Evolutionary conservation across 1,140 invertebrate species (phyloP).

Genomic region (Delia radicum): DNA sequence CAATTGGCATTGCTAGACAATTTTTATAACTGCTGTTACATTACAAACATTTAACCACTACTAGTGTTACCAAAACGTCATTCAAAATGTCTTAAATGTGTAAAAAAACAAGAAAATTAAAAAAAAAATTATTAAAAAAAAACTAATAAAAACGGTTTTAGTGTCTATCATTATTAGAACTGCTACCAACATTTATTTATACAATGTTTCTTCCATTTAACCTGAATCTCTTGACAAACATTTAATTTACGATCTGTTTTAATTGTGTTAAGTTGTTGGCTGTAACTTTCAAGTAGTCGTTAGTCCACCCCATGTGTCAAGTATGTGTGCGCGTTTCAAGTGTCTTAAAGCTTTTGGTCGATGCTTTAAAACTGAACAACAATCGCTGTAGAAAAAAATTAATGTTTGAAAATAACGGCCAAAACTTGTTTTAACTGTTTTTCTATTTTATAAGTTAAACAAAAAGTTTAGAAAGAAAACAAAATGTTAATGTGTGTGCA

Average conservation of each 20-base stretch:
- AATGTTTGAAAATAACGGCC: neutral
- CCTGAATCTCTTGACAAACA: neutral
- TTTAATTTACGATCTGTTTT: neutral
- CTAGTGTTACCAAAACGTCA: constrained; percentile 1
- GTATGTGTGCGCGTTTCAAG: neutral
- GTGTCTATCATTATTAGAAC: neutral
- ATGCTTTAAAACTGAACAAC: no score
- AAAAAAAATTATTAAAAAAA: neutral
- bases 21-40: neutral
- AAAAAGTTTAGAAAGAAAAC: neutral
- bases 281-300: neutral
- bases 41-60: neutral
- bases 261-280: neutral
- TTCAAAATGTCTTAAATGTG: neutral
- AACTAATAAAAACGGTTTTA: neutral
- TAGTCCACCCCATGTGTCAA: neutral
- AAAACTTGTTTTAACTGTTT: neutral
- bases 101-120: neutral
- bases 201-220: neutral
- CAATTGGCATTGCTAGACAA: neutral
- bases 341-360: no score
- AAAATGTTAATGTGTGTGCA: neutral
- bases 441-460: neutral
- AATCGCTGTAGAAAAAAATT: neutral
- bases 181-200: neutral